Base-by-base conservation (phyloP, 2,113 vertebrate species). In the Anoura caudifer region DNA sequence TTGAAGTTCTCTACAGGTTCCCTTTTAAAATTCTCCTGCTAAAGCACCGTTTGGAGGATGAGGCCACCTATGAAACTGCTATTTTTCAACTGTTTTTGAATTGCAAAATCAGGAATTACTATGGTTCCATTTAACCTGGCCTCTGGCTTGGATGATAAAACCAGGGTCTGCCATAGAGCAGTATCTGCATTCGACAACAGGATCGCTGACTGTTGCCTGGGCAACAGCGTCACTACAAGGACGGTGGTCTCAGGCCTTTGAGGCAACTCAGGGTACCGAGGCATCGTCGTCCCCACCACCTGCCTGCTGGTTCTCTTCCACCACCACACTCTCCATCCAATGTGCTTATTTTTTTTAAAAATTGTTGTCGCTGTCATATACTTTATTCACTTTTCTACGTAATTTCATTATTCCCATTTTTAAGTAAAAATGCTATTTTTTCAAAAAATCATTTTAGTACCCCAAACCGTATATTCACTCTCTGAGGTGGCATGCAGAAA, bases 391-490 rank as follows among this genome's bases (percentile, higher is more conserved):
- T 95, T 63, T 56, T 89, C 84, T 73, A 41, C 61, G 88, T 28
- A 31, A 26, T 80, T 79, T 93, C 19, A 41, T 43, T 61, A 63
- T 56, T 90, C 87, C 17, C 17, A 76, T 28, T 92, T 94, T 77
- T 24, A 89, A 81, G 20, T 69, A 65, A 75, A 91, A 96, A 91
- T 79, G 31, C 41, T 80, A 31, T 28, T 19, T 82, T 83, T 54
- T 36, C 33, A 19, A 4, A 72, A 86, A 83, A 69, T 67, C 9
- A 90, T 79, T 89, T 95, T 89, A 92, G 75, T 88, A 91, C 84
- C 59, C 72, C 24, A 70, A 85, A 91, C 19, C 50, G 3, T 50
- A 47, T 26, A n/a, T 22, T 91, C 26, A 33, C 84, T 91, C 93
- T 88, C 88, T 90, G 41, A 67, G 38, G 70, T 77, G 86, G 67